Evolutionary conservation across 2,113 vertebrate genomes (phyloP).

Genomic region (Catharus fuscescens): DNA sequence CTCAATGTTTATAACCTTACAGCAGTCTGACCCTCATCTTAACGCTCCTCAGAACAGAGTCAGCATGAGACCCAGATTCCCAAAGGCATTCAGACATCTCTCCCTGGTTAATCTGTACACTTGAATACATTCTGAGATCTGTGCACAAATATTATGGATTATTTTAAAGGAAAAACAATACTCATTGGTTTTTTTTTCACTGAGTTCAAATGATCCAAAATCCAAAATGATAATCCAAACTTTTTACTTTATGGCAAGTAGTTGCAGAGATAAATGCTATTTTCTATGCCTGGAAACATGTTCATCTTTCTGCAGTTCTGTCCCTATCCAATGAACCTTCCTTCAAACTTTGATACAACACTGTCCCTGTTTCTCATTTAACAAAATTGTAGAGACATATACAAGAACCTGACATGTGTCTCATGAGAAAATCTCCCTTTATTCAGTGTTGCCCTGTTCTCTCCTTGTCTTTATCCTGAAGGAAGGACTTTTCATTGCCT

Average conservation of each 20-base stretch:
- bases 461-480: not conserved
- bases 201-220: not conserved
- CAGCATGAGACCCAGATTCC: not conserved
- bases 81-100: not conserved
- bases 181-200: fast-evolving
- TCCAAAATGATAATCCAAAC: not conserved
- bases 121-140: not conserved
- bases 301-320: not conserved
- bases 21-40: not conserved
- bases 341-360: not conserved
- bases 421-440: not conserved
- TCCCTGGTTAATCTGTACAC: not conserved
- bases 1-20: not conserved
- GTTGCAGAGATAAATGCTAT: not conserved
- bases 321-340: not conserved
- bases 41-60: not conserved
- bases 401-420: not conserved
- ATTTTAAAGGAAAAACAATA: not conserved
- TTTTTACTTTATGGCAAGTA: not conserved
- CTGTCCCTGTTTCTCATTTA: not conserved
- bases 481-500: not conserved
- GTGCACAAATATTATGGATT: not conserved
- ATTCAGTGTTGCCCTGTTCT: not conserved
- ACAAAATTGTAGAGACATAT: not conserved
- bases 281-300: not conserved